A percentile compares a stretch with the other conserved stretches of the same genome.
Evolutionary conservation across 2,888 invertebrate species (phyloP).

Genomic region (Erebia ligea): DNA sequence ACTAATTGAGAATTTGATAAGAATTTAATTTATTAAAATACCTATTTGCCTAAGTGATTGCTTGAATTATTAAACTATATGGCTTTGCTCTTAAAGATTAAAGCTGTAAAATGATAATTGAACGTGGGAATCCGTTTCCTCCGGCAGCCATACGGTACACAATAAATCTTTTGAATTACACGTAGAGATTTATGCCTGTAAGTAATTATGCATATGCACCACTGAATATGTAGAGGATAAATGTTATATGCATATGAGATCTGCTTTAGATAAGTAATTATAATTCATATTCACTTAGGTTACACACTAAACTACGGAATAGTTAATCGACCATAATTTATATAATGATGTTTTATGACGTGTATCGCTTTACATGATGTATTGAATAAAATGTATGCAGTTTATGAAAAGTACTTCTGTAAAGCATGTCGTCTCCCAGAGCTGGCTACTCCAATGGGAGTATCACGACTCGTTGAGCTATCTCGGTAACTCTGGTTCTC

Average conservation of each 20-base stretch:
- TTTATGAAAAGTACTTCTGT: background rate
- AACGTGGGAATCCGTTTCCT: slow-evolving; percentile 23
- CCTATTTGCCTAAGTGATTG: slow-evolving; percentile 20
- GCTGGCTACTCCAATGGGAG: no score
- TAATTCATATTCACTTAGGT: slow-evolving; percentile 8
- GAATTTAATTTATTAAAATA: slow-evolving; percentile 16
- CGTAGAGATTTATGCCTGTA: slow-evolving; percentile 15
- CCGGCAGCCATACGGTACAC: slow-evolving; percentile 38
- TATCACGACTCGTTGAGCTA: no score
- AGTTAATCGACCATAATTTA: background rate
- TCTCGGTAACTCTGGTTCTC: no score
- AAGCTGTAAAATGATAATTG: slow-evolving; percentile 22
- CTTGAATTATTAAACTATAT: slow-evolving; percentile 19
- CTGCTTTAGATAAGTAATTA: slow-evolving; percentile 18
- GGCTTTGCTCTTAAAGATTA: slow-evolving; percentile 16
- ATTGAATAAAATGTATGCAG: background rate
- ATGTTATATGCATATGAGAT: slow-evolving; percentile 28
- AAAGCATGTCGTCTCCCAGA: background rate
- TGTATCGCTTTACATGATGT: background rate
- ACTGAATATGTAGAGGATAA: slow-evolving; percentile 21
- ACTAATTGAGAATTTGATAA: slow-evolving; percentile 7
- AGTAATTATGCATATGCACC: slow-evolving; percentile 18
- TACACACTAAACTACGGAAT: background rate
- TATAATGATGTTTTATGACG: slow-evolving; percentile 41
- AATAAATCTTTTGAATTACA: slow-evolving; percentile 26